phyloP scores from a whole-genome alignment of 2,888 invertebrate species.

The Zygothrica quintamaculata region DNA sequence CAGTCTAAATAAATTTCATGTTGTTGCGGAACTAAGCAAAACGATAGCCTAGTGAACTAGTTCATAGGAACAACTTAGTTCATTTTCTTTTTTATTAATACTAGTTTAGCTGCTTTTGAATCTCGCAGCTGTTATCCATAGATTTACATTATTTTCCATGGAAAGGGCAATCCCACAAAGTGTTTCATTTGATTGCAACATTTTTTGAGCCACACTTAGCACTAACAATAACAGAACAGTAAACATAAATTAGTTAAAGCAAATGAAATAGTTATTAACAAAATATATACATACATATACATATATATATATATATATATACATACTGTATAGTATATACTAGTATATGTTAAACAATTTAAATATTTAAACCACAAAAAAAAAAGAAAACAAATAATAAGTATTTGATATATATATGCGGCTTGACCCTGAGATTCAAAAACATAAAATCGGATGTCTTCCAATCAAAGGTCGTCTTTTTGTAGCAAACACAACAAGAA shows the following conservation, averaged over 20 bases:
- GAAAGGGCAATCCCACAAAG: constrained; percentile 54
- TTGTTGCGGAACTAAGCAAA: too few species aligned
- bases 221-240: constrained; percentile 61
- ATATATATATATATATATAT: too few species aligned
- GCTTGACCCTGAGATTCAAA: constrained; percentile 85
- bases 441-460: constrained; percentile 85
- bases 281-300: constrained; percentile 64
- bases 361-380: constrained; percentile 43
- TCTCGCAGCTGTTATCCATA: too few species aligned
- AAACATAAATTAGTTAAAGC: constrained; percentile 73
- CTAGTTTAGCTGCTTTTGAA: too few species aligned
- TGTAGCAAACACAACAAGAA: constrained; percentile 81
- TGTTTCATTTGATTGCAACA: constrained; percentile 67
- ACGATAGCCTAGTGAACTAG: too few species aligned
- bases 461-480: constrained; percentile 85
- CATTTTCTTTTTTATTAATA: too few species aligned
- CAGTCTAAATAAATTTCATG: too few species aligned
- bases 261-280: constrained; percentile 66
- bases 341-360: too few species aligned
- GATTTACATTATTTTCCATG: not conserved
- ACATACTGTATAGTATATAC: too few species aligned
- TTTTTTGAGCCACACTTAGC: constrained; percentile 70
- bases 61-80: too few species aligned
- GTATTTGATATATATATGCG: constrained; percentile 76
- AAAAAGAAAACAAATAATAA: constrained; percentile 32